A percentile compares a stretch with the other conserved stretches of the same genome.
These are phyloP conservation scores for Gambusia holbrooki DNA, from an alignment of 2,113 vertebrate species.

Conservation along the genomic window DNA sequence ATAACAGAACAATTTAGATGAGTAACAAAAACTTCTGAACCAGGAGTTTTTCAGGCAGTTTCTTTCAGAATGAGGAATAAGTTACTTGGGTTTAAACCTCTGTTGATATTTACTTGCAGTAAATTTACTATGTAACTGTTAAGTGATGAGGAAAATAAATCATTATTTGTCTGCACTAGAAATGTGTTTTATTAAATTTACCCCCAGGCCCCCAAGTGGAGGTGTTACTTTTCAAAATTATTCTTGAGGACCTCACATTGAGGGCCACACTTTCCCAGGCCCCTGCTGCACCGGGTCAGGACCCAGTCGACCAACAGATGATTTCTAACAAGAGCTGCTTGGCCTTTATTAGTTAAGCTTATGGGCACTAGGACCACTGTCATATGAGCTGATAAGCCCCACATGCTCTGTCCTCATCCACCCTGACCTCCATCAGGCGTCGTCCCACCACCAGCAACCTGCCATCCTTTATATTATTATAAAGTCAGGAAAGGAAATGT, in stretches of 20 bases:
- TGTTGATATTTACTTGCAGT: no score
- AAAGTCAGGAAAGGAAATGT: constrained; percentile 24
- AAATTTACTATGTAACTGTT: no score
- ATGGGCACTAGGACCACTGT: constrained; percentile 7
- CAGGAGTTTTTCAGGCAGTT: not conserved
- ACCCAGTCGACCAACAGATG: constrained; percentile 23
- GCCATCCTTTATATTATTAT: constrained; percentile 51
- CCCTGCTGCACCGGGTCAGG: not conserved
- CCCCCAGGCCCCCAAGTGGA: no score
- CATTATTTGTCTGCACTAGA: no score
- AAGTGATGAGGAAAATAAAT: no score
- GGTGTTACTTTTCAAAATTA: no score
- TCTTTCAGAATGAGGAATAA: no score
- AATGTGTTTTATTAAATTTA: no score
- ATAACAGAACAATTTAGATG: no score
- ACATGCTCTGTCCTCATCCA: constrained; percentile 10
- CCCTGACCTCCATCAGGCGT: constrained; percentile 15
- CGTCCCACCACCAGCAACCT: constrained; percentile 18
- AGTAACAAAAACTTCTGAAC: not conserved
- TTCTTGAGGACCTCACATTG: not conserved
- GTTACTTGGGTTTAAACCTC: no score
- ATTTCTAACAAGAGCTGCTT: constrained; percentile 28
- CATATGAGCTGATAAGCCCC: constrained; percentile 15
- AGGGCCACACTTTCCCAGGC: constrained; percentile 39
- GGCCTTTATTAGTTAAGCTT: constrained; percentile 21